These are phyloP conservation scores for Platerodrilus igneus DNA, from an alignment of 2,888 invertebrate genomes.

Conservation along the genomic window DNA sequence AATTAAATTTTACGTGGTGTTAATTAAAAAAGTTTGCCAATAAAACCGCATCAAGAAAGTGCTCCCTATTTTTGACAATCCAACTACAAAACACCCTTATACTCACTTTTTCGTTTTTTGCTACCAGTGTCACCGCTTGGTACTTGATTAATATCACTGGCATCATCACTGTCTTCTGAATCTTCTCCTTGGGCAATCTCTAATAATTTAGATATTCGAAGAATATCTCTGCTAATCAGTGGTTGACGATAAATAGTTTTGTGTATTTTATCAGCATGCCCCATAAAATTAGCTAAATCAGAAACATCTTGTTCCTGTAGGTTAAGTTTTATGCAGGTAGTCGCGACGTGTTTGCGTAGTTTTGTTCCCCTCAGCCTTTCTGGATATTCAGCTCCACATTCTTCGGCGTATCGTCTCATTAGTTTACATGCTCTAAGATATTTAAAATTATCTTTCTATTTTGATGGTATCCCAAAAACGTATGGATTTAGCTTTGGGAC, in stretches of 20 bases:
- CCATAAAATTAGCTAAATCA: conserved; percentile 1
- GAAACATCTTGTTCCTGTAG: not conserved
- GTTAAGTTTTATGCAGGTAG: not conserved
- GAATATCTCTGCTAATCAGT: not conserved
- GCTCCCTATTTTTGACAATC: too few relatives aligned
- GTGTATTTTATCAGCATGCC: conserved; percentile 1
- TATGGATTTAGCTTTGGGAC: not conserved
- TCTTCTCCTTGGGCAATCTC: too few relatives aligned
- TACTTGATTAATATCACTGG: too few relatives aligned
- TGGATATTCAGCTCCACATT: conserved; percentile 1
- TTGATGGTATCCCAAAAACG: conserved; percentile 1
- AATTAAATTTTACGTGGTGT: too few relatives aligned
- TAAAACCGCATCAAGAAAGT: too few relatives aligned
- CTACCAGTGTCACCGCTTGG: too few relatives aligned
- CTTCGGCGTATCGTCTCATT: not conserved
- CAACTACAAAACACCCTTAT: too few relatives aligned
- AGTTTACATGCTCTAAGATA: not conserved
- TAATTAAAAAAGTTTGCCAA: too few relatives aligned
- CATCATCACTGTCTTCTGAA: too few relatives aligned
- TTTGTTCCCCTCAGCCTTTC: not conserved
- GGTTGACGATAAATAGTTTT: not conserved
- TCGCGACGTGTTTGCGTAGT: conserved; percentile 4
- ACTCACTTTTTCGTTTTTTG: too few relatives aligned
- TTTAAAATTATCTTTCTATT: not conserved
- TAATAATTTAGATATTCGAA: not conserved